A percentile compares a stretch with the other conserved stretches of the same genome.
Conservation (phyloP, 2,888 invertebrate genomes). For the Torymus aiolomorphi region DNA sequence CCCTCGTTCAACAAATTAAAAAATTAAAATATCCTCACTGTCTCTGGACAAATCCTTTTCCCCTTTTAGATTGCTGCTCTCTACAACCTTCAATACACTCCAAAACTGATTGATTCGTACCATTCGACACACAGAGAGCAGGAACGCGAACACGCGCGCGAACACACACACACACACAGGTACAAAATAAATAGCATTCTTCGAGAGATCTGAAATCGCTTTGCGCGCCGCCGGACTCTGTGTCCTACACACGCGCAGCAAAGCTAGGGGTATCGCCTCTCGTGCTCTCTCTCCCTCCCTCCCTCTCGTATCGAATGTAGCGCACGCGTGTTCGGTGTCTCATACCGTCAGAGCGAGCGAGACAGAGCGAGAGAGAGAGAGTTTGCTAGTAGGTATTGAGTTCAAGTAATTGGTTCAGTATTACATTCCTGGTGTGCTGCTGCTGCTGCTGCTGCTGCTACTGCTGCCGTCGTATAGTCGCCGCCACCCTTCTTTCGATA, state of each 20-base stretch:
- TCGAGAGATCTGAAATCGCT: constrained; percentile 58
- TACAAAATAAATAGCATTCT: constrained; percentile 59
- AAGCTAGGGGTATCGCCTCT: no score
- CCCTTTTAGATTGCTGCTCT: no score
- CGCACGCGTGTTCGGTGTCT: constrained; percentile 12
- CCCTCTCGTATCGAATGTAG: constrained; percentile 29
- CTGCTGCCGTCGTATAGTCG: background rate
- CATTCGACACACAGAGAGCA: background rate
- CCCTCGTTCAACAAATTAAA: no score
- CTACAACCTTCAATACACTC: background rate
- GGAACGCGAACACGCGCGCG: background rate
- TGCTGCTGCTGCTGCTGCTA: constrained; percentile 49
- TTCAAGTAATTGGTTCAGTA: constrained; percentile 71
- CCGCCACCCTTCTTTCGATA: constrained; percentile 5
- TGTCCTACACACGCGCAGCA: no score
- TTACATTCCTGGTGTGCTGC: constrained; percentile 70
- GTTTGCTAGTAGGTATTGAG: constrained; percentile 43
- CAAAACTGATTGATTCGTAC: constrained; percentile 43
- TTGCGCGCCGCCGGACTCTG: constrained; percentile 46
- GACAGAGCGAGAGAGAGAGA: background rate
- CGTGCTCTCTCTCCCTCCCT: no score
- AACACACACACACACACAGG: background rate
- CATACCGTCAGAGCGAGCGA: background rate
- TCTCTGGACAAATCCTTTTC: no score
- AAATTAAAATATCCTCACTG: no score